phyloP scores from a whole-genome alignment of 2,888 invertebrate species.

The Erannis defoliaria region DNA sequence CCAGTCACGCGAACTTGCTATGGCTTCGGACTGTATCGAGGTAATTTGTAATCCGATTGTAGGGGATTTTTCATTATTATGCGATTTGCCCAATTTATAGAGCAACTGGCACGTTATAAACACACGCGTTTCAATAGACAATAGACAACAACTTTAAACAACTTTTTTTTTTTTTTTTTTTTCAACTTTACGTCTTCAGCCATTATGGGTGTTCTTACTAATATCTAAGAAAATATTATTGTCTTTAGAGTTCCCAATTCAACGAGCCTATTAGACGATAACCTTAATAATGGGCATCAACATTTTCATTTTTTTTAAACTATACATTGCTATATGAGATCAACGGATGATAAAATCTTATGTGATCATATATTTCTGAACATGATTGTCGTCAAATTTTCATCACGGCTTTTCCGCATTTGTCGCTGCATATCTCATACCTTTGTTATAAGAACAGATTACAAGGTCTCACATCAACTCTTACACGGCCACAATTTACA shows the following conservation, averaged over 20 bases:
- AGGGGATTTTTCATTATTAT: slow-evolving; percentile 46
- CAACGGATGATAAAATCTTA: not conserved
- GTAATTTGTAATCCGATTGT: slow-evolving; percentile 68
- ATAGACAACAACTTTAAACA: no score
- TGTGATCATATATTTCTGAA: slow-evolving; percentile 25
- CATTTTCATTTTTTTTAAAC: not conserved
- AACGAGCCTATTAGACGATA: no score
- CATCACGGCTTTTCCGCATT: slow-evolving; percentile 47
- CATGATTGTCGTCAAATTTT: slow-evolving; percentile 45
- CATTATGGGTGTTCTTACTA: not conserved
- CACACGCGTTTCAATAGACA: slow-evolving; percentile 25
- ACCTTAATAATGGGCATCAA: no score
- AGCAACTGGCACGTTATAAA: slow-evolving; percentile 31
- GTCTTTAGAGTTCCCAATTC: not conserved
- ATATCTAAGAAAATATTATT: no score
- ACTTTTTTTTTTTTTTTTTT: no score
- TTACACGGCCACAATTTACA: slow-evolving; percentile 53
- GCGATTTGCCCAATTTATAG: slow-evolving; percentile 44
- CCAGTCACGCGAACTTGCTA: slow-evolving; percentile 56
- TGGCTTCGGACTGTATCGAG: slow-evolving; percentile 60
- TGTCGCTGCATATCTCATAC: slow-evolving; percentile 34
- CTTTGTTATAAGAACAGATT: slow-evolving; percentile 46
- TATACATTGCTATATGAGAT: not conserved
- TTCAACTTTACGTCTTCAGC: slow-evolving; percentile 7
- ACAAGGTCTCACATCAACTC: slow-evolving; percentile 52